Base-by-base conservation (phyloP, 35 echinoderm and acorn worm species). In the Holothuria glaberrima region DNA sequence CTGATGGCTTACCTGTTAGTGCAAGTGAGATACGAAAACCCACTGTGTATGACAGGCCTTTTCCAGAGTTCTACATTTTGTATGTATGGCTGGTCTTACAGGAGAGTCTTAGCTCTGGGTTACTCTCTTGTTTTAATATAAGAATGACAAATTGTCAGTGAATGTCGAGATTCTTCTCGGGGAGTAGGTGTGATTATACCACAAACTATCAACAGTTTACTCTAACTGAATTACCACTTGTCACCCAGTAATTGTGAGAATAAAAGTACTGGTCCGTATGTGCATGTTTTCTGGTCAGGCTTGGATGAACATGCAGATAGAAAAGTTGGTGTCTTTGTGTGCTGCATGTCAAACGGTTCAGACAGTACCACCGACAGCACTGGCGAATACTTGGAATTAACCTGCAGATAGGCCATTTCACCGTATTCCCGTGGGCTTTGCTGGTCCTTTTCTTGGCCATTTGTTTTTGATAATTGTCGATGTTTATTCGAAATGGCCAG, bases 231-330 rank as follows among this genome's bases (percentile, higher is more conserved):
- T 66, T 93, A 36, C 85, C 73, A 45, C 54, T 30, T 5, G 86
- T 12, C 90, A 87, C 45, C 74, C 33, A 30, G 91, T 86, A 14
- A 93, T 93, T 19, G 38, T 80, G 1, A 44, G 61, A 29, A 93
- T 81, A 57, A 93, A 93, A 58, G 24, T 20, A 58, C 69, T 92
- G 13, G 91, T 84, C 12, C 0, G 86, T 12, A 68, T 48, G n/a
- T n/a, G 29, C 74, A 93, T 93, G 54, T 88, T 38, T 93, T 32
- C 12, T 92, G 91, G 86, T 31, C 72, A 36, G 68, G 91, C 22
- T 20, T 92, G 2, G 91, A 92, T 68, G n/a, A 78, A 22, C 45
- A n/a, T n/a, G n/a, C n/a, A 92, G 30, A 93, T 75, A 33, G 71
- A 75, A 75, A 35, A 75, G 31, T 75, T 75, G 17, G 71, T 75